Conservation (phyloP, 2,113 vertebrate species). For the Poeciliopsis prolifica region DNA sequence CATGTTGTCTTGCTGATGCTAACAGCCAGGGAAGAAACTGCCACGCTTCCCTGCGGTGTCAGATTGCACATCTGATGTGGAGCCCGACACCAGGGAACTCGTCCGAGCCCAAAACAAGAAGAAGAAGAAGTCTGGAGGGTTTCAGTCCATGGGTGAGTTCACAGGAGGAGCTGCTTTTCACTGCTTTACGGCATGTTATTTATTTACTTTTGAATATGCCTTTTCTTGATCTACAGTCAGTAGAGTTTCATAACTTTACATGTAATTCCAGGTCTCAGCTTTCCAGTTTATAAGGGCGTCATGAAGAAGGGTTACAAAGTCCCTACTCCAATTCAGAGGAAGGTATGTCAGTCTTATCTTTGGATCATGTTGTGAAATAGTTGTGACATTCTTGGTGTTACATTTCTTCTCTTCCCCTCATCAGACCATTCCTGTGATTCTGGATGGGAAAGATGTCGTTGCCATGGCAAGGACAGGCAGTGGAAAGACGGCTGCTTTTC, state of each 20-base stretch:
- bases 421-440: conserved; percentile 89
- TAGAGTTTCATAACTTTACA: not conserved
- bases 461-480: conserved; percentile 97
- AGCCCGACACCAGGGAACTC: conserved; percentile 88
- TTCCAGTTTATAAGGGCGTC: conserved; percentile 91
- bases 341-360: conserved; percentile 74
- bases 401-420: not conserved
- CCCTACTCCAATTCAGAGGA: conserved; percentile 96
- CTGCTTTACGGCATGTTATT: not conserved
- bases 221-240: not conserved
- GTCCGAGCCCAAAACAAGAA: conserved; percentile 96
- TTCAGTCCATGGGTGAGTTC: conserved; percentile 96
- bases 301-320: conserved; percentile 99
- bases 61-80: conserved; percentile 84
- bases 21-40: conserved; percentile 69
- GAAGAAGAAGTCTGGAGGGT: conserved; percentile 98
- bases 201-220: not conserved
- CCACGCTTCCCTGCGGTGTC: conserved; percentile 78
- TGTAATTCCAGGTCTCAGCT: conserved; percentile 86
- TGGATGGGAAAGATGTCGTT: conserved; percentile 93
- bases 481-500: conserved; percentile 95
- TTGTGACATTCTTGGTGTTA: not conserved
- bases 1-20: not conserved
- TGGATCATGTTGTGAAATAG: not conserved
- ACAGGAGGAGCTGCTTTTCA: not conserved